Conservation (phyloP, 2,888 invertebrate genomes). For the Drosophila cognata region DNA sequence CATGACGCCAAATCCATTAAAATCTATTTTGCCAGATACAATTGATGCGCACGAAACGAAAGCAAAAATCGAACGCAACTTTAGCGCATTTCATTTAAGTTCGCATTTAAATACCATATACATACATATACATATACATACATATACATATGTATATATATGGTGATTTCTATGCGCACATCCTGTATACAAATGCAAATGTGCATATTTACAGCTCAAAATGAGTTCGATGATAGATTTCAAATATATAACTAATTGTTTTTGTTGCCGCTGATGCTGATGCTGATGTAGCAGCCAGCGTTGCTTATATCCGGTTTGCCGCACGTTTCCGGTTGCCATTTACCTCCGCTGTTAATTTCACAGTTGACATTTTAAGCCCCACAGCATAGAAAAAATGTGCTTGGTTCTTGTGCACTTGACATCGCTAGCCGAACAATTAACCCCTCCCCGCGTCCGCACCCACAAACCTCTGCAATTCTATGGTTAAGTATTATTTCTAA, state of each 20-base stretch:
- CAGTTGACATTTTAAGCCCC: conserved; percentile 62
- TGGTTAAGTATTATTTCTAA: conserved; percentile 82
- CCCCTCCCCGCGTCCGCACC: conserved; percentile 20
- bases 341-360: conserved; percentile 69
- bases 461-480: conserved; percentile 76
- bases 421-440: conserved; percentile 63
- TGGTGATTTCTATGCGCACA: conserved; percentile 8
- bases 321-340: conserved; percentile 81
- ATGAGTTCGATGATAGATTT: conserved; percentile 62
- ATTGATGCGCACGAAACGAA: conserved; percentile 43
- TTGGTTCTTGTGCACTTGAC: conserved; percentile 10
- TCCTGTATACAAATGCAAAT: conserved; percentile 4
- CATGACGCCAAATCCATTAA: conserved; percentile 70
- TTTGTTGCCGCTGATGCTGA: conserved; percentile 27
- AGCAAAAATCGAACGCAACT: conserved; percentile 31
- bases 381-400: conserved; percentile 22
- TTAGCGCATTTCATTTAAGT: conserved; percentile 54
- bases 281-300: conserved; percentile 37
- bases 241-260: conserved; percentile 34
- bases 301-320: conserved; percentile 78
- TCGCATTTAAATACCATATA: conserved; percentile 47
- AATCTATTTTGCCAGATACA: conserved; percentile 66
- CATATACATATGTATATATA: background rate
- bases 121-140: background rate
- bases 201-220: conserved; percentile 26